phyloP scores from a whole-genome alignment of 2,797 vertebrate species.

The Simalia tracyae region DNA sequence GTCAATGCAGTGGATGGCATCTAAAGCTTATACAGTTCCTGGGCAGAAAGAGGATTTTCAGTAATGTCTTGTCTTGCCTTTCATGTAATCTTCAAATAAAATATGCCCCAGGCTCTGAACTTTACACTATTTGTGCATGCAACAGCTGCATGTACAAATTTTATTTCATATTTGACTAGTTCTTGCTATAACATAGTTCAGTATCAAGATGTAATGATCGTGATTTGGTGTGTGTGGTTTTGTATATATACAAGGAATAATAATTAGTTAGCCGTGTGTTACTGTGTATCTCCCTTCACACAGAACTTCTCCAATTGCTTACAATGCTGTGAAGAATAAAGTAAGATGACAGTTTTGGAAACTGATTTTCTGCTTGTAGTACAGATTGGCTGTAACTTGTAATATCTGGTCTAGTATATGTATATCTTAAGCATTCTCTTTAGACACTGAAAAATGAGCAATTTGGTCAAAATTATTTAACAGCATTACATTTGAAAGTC shows the following conservation, averaged over 20 bases:
- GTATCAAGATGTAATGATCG: conserved; percentile 1
- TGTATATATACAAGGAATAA: conserved; percentile 12
- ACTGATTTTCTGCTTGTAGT: conserved; percentile 27
- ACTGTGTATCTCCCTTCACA: not conserved
- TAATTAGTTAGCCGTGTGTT: conserved; percentile 14
- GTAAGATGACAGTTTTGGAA: conserved; percentile 6
- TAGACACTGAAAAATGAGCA: conserved; percentile 11
- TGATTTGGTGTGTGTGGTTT: conserved; percentile 34
- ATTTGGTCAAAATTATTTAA: not conserved
- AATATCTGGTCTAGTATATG: conserved; percentile 40
- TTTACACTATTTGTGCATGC: conserved; percentile 58
- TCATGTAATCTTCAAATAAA: conserved; percentile 65
- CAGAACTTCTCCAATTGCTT: not conserved
- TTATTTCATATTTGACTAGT: conserved; percentile 26
- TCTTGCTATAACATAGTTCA: conserved; percentile 11
- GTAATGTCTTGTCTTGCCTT: conserved; percentile 60
- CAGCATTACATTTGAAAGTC: not conserved
- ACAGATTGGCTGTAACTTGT: conserved; percentile 44
- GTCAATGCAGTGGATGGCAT: conserved; percentile 63
- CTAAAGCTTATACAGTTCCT: conserved; percentile 64
- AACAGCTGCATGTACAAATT: conserved; percentile 42
- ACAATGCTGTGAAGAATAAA: conserved; percentile 34
- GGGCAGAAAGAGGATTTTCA: conserved; percentile 54
- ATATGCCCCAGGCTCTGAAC: conserved; percentile 49
- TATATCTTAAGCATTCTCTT: conserved; percentile 33